Evolutionary conservation across 2,888 invertebrate species (phyloP).

Genomic region (Erebia ligea): DNA sequence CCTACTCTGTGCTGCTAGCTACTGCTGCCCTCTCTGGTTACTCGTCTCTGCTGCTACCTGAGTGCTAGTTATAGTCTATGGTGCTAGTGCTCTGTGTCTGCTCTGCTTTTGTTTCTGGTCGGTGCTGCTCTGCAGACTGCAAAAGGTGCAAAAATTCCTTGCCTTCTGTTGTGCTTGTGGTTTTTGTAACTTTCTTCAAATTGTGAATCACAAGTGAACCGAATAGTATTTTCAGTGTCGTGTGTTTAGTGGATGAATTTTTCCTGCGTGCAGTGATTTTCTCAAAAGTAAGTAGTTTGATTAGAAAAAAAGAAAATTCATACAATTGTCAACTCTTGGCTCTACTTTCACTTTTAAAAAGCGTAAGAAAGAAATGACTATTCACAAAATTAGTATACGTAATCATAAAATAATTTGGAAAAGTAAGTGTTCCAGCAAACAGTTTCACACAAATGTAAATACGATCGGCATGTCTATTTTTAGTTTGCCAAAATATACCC

Average conservation of each 20-base stretch:
- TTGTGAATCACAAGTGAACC: constrained; percentile 24
- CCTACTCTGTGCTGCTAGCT: no score
- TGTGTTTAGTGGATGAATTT: constrained; percentile 19
- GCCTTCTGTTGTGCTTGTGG: constrained; percentile 29
- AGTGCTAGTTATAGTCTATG: no score
- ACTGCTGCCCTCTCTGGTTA: no score
- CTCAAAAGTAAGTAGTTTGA: constrained; percentile 29
- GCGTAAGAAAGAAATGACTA: constrained; percentile 36
- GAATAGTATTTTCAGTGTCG: constrained; percentile 24
- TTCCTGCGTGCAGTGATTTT: constrained; percentile 18
- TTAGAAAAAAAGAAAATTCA: constrained; percentile 16
- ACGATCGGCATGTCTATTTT: constrained; percentile 40
- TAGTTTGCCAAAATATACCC: constrained; percentile 40
- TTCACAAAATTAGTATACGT: constrained; percentile 41
- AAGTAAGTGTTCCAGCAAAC: constrained; percentile 25
- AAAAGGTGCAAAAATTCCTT: no score
- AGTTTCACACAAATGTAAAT: constrained; percentile 23
- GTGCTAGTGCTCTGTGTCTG: no score
- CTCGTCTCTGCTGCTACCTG: no score
- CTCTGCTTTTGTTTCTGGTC: no score
- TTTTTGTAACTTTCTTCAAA: constrained; percentile 32
- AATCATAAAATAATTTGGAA: constrained; percentile 34
- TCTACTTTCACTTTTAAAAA: constrained; percentile 48
- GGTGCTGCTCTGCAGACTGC: no score
- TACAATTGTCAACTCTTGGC: constrained; percentile 43